phyloP scores from a whole-genome alignment of 2,888 invertebrate species.

The Orgyia antiqua region DNA sequence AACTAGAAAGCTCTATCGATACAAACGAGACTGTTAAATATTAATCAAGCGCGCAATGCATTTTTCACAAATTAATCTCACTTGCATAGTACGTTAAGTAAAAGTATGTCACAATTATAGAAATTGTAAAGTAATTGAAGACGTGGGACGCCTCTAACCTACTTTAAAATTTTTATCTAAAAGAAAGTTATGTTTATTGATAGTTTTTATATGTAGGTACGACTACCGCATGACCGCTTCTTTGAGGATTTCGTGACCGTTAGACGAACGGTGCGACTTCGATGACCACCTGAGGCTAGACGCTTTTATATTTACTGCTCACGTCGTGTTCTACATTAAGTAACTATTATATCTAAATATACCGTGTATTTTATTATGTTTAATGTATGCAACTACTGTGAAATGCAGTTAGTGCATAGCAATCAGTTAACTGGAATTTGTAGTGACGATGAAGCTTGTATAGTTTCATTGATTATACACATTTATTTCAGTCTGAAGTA shows the following conservation, averaged over 20 bases:
- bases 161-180: slow-evolving; percentile 11
- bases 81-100: neutral
- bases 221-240: slow-evolving; percentile 18
- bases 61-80: neutral
- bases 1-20: too few relatives aligned
- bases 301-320: slow-evolving; percentile 28
- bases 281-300: slow-evolving; percentile 12
- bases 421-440: slow-evolving; percentile 13
- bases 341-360: slow-evolving; percentile 14
- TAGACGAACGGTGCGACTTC: slow-evolving; percentile 39
- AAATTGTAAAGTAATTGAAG: slow-evolving; percentile 3
- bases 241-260: slow-evolving; percentile 46
- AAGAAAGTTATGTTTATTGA: slow-evolving; percentile 26
- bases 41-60: neutral
- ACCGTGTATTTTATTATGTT: slow-evolving; percentile 6
- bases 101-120: slow-evolving; percentile 4
- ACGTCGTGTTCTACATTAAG: slow-evolving; percentile 33
- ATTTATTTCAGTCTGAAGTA: too few relatives aligned
- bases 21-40: too few relatives aligned
- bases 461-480: neutral
- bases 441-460: slow-evolving; percentile 1
- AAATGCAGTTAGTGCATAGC: slow-evolving; percentile 18
- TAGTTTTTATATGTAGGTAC: slow-evolving; percentile 33
- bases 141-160: slow-evolving; percentile 11
- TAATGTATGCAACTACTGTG: slow-evolving; percentile 11